These are phyloP conservation scores for Zosterops lateralis DNA, from an alignment of 2,113 vertebrate genomes.

Conservation along the genomic window DNA sequence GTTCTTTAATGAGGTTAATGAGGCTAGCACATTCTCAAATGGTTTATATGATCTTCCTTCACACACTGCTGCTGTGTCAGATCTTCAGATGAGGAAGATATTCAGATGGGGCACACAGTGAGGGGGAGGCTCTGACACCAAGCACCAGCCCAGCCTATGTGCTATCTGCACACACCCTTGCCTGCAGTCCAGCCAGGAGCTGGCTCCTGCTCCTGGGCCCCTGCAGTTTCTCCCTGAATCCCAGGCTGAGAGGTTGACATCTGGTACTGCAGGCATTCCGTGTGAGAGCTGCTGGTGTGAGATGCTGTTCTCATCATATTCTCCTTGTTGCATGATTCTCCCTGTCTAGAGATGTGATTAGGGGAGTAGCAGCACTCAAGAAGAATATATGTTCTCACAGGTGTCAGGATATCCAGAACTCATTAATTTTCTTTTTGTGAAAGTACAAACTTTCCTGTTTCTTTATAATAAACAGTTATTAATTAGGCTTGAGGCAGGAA, in stretches of 20 bases:
- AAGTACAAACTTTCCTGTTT: not conserved
- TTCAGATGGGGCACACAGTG: not conserved
- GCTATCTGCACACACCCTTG: not conserved
- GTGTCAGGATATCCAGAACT: not conserved
- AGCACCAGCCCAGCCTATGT: not conserved
- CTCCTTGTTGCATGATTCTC: rapidly evolving
- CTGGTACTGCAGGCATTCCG: not conserved
- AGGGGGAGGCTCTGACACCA: not conserved
- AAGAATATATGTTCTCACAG: not conserved
- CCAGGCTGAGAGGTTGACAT: not conserved
- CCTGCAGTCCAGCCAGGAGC: not conserved
- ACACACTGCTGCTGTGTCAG: not conserved
- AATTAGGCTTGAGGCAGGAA: rapidly evolving
- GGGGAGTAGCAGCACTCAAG: not conserved
- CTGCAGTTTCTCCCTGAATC: not conserved
- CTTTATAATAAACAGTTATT: not conserved
- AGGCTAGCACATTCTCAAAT: not conserved
- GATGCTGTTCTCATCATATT: not conserved
- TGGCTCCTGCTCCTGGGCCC: not conserved
- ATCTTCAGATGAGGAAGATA: not conserved
- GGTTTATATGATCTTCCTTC: not conserved
- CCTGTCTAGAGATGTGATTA: not conserved
- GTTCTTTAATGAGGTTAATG: not conserved
- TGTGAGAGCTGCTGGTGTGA: not conserved
- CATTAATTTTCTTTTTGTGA: not conserved